Base-by-base conservation (phyloP, 2,888 invertebrate species). In the Itoplectis maculator region DNA sequence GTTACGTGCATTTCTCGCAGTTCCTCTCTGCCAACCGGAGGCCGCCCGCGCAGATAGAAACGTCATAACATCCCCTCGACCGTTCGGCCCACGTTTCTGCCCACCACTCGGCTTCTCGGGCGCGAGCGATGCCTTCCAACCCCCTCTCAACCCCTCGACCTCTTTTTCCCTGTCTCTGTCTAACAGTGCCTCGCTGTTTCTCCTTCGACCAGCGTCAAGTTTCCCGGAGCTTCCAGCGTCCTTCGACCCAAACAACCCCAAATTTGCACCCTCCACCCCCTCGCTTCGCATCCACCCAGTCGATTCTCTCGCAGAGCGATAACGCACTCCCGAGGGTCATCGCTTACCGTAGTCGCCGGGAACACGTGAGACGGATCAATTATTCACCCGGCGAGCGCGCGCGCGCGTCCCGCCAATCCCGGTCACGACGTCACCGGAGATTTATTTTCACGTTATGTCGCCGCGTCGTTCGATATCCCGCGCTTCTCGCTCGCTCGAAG, bases 361-460 rank as follows among this genome's bases (percentile, higher is more conserved):
- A 37, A 59, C 79, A 69, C 76, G 76, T 79, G 72, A n/a, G n/a
- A 63, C 54, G 54, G 42, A 76, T 76, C 40, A 76, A 82, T 79
- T 73, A 82, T 82, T 79, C 40, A 76, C 40, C 49, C n/a, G n/a
- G n/a, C n/a, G n/a, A n/a, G n/a, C n/a, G n/a, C n/a, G n/a, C n/a
- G n/a, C n/a, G n/a, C n/a, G n/a, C n/a, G n/a, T n/a, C n/a, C 61
- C 59, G 37, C 68, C 59, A 69, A 79, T 76, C 82, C 79, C 76
- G 68, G 79, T 76, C 68, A 82, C 68, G 79, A 72, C 75, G 79
- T 76, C 72, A 76, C 76, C n/a, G 49, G 79, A 79, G 73, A 82
- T 79, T 82, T 76, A 68, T 82, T 79, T 73, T 13, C 49, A 59
- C 56, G 63, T 65, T 65, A 23, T 45, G 23, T 42, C n/a, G n/a